Base-by-base conservation (phyloP, 2,113 vertebrate genomes). In the Erpornis zantholeuca region DNA sequence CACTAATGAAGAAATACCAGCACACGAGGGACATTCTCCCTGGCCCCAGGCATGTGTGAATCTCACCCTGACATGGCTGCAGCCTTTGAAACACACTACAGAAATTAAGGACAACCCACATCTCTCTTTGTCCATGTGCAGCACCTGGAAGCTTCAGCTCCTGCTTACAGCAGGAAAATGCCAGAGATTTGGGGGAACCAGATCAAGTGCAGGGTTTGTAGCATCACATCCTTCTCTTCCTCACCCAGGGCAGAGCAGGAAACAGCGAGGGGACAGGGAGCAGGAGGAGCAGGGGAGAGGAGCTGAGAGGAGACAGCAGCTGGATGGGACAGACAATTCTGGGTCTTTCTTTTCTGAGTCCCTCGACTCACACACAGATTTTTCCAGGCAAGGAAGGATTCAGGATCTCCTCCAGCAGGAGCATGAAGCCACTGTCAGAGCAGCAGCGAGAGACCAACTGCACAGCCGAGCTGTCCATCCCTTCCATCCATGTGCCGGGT, bases 21-120 rank as follows among this genome's bases (percentile, higher is more conserved):
- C 0, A 7, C 11, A 4, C 1, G 1, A 49, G 35, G 19, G 54
- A 38, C 0, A 0, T 53, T 76, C 31, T 15, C 1, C 0, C 6
- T 28, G 42, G 36, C 15, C 57, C 5, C 7, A 10, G 2, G 2
- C 0, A 0, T 2, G 6, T n/a, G 47, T 16, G n/a, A n/a, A 8
- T 53, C 47, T n/a, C 44, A 13, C n/a, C 33, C 57, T 33, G 31
- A 7, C 9, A 28, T 0, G 1, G 47, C 68, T 70, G 20, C 40
- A 78, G 54, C 44, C 20, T 44, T n/a, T 9, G 21, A 42, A 76
- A 59, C 8, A 47, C 0, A 0, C 38, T 11, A 17, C 22, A 63
- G 35, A 50, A 66, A 42, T 29, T 6, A 53, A 29, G 36, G 42
- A 56, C 49, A 33, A 49, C 4, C 31, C 57, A 29, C 61, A 20